These are phyloP conservation scores for Platyscapa corneri DNA, from an alignment of 1,140 invertebrate species.

Conservation along the genomic window DNA sequence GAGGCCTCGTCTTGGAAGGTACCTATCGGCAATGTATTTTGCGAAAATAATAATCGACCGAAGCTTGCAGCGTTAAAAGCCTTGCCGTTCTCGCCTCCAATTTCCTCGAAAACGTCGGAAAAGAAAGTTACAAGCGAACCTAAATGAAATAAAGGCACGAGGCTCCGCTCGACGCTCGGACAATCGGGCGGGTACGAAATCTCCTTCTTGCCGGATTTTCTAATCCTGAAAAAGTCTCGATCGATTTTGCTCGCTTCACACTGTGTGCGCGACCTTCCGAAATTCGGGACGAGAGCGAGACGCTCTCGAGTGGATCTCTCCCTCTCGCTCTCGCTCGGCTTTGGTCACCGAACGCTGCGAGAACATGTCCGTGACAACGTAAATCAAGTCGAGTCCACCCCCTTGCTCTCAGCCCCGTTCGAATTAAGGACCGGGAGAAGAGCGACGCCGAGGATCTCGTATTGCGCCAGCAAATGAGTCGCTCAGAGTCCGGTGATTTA, in stretches of 20 bases:
- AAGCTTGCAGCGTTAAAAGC: no score
- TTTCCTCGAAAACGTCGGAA: background rate
- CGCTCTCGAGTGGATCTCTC: background rate
- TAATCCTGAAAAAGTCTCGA: background rate
- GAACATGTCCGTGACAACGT: slow-evolving; percentile 20
- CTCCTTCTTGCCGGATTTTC: background rate
- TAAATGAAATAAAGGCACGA: background rate
- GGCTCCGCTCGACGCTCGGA: background rate
- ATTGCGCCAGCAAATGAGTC: slow-evolving; percentile 26
- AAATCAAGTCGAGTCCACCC: slow-evolving; percentile 42
- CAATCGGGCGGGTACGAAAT: background rate
- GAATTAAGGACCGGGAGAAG: slow-evolving; percentile 14
- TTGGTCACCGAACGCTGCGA: background rate
- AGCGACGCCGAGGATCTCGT: slow-evolving; percentile 3
- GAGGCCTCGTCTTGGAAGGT: no score
- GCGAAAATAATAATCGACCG: no score
- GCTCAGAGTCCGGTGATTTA: slow-evolving; percentile 38
- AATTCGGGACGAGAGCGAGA: background rate
- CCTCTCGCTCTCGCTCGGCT: background rate
- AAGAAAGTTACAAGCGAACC: background rate
- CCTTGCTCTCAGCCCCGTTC: background rate
- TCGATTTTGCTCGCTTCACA: slow-evolving; percentile 12
- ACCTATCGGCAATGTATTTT: no score
- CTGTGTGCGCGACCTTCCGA: background rate
- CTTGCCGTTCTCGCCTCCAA: background rate